A percentile compares a stretch with the other conserved stretches of the same genome.
Evolutionary conservation across 2,797 vertebrate species (phyloP).

Genomic region (Peromyscus melanophrys): DNA sequence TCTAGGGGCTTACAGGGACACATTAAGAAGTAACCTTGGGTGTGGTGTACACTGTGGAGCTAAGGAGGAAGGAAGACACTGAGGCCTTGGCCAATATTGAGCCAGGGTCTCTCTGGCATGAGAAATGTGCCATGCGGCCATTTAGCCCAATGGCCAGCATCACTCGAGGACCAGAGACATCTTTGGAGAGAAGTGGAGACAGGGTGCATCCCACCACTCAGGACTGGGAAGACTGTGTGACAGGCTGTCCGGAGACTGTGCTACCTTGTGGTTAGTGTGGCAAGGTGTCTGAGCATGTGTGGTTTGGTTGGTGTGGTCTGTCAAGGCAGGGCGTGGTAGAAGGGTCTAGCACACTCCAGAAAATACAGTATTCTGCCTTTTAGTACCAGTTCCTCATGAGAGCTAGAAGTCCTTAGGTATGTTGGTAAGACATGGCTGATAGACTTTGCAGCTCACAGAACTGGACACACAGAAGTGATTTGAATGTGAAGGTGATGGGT

Average conservation of each 20-base stretch:
- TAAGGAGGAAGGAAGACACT: background rate
- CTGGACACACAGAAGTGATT: background rate
- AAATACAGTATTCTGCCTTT: background rate
- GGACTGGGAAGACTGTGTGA: background rate
- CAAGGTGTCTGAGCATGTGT: background rate
- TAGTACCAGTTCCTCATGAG: background rate
- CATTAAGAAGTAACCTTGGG: background rate
- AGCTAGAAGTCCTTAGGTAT: background rate
- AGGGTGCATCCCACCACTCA: background rate
- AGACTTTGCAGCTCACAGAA: background rate
- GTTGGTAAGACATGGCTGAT: background rate
- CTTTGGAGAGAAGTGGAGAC: background rate
- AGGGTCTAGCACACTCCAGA: background rate
- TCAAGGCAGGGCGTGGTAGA: background rate
- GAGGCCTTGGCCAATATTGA: background rate
- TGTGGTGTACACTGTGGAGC: accelerated
- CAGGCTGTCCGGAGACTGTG: background rate
- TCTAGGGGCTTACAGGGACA: background rate
- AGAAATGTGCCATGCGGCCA: background rate
- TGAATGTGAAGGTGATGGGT: background rate
- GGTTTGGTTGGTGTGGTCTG: background rate
- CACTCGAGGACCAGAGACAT: background rate
- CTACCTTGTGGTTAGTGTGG: background rate
- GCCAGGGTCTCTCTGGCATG: background rate
- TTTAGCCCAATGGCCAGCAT: background rate